These are phyloP conservation scores for Nephrotoma appendiculata DNA, from an alignment of 2,888 invertebrate species.

Conservation along the genomic window DNA sequence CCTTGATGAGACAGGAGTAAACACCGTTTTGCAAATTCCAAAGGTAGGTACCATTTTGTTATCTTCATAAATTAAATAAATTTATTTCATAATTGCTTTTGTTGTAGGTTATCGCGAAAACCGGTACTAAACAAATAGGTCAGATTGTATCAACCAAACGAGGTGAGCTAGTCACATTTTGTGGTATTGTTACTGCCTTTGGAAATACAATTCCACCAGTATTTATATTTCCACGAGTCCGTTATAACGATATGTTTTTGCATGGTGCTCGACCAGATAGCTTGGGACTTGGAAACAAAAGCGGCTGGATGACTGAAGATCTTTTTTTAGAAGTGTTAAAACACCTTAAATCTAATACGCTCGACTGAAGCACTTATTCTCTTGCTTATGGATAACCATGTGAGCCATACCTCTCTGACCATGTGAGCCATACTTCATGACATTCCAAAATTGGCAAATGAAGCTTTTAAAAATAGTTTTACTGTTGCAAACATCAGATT, in stretches of 20 bases:
- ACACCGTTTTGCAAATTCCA: conserved; percentile 13
- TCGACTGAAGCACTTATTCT: neutral
- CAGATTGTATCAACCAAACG: conserved; percentile 17
- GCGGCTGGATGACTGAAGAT: no score
- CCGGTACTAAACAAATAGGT: conserved; percentile 15
- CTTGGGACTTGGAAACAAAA: no score
- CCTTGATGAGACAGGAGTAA: conserved; percentile 14
- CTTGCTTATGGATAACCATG: neutral
- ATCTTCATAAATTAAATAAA: neutral
- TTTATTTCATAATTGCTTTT: neutral
- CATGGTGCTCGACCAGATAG: no score
- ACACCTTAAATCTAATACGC: conserved; percentile 7
- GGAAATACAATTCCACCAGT: conserved; percentile 13
- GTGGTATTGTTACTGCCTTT: conserved; percentile 11
- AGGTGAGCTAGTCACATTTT: conserved; percentile 16
- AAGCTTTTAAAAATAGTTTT: neutral
- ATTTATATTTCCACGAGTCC: no score
- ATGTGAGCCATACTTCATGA: neutral
- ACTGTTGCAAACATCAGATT: neutral
- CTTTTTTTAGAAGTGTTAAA: no score
- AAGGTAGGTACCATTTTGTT: conserved; percentile 8
- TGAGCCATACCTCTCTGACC: neutral
- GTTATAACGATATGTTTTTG: no score
- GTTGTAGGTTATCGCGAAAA: conserved; percentile 10
- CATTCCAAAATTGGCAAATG: neutral